Evolutionary conservation across 2,888 invertebrate species (phyloP).

Genomic region (Doris montereyensis): DNA sequence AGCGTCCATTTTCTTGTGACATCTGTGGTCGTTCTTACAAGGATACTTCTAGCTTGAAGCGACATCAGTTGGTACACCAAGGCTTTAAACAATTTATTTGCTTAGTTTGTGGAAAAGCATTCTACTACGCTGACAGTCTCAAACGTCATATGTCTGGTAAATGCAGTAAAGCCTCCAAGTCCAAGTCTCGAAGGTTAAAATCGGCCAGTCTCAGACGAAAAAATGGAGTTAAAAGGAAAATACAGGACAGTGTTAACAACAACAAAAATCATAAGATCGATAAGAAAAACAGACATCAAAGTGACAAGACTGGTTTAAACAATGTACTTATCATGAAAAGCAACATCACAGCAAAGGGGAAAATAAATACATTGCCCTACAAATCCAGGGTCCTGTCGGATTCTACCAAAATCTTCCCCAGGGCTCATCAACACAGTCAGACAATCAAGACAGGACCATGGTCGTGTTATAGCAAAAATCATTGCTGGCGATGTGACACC

Average conservation of each 20-base stretch:
- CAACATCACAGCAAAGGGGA: neutral
- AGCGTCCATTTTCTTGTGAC: constrained; percentile 32
- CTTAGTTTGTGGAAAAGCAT: constrained; percentile 33
- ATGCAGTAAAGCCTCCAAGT: constrained; percentile 29
- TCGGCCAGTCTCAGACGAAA: neutral
- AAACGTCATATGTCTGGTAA: constrained; percentile 30
- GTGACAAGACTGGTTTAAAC: neutral
- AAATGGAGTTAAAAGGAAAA: neutral
- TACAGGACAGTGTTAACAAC: constrained; percentile 8
- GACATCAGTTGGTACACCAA: constrained; percentile 32
- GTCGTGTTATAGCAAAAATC: constrained; percentile 21
- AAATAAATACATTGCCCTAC: no score
- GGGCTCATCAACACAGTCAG: no score
- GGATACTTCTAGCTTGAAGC: constrained; percentile 37
- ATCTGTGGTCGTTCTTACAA: constrained; percentile 34
- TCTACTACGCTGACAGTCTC: constrained; percentile 39
- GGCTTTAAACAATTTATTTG: constrained; percentile 36
- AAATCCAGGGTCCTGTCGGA: neutral
- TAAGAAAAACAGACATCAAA: neutral
- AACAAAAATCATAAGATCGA: constrained; percentile 12
- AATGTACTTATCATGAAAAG: neutral
- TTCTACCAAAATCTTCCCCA: neutral
- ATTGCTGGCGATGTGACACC: constrained; percentile 32
- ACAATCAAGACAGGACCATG: neutral
- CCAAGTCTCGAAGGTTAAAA: neutral